Evolutionary conservation across 1,140 invertebrate genomes (phyloP).

Genomic region (Drosophila burlai): DNA sequence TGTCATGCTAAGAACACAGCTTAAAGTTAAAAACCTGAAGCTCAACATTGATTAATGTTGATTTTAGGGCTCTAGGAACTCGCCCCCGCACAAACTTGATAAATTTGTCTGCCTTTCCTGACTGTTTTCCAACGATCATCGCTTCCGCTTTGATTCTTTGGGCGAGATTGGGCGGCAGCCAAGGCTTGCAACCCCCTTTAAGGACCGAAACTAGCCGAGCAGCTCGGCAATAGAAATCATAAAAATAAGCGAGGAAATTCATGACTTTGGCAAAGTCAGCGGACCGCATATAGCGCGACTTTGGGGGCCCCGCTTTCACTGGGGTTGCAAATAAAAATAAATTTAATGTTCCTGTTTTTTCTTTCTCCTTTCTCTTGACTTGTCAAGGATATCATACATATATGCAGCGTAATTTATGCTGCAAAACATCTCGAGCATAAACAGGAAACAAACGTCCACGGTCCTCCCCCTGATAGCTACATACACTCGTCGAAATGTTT

Average conservation of each 20-base stretch:
- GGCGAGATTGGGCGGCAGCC: constrained; percentile 35
- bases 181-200: constrained; percentile 53
- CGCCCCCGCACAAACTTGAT: constrained; percentile 64
- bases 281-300: constrained; percentile 72
- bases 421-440: constrained; percentile 77
- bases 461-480: constrained; percentile 1
- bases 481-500: neutral
- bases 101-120: constrained; percentile 82
- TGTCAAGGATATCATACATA: constrained; percentile 69
- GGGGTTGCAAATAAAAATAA: constrained; percentile 78
- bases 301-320: constrained; percentile 53
- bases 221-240: constrained; percentile 71
- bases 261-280: constrained; percentile 73
- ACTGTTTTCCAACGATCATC: constrained; percentile 67
- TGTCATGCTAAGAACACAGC: constrained; percentile 14
- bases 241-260: constrained; percentile 77
- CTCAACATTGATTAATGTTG: constrained; percentile 61
- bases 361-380: constrained; percentile 18
- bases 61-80: constrained; percentile 8
- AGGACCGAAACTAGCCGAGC: constrained; percentile 65
- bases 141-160: constrained; percentile 66
- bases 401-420: constrained; percentile 76
- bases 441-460: constrained; percentile 71
- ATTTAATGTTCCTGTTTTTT: constrained; percentile 82
- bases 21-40: constrained; percentile 16